Conservation (phyloP, 2,888 invertebrate species). For the Anagyrus pseudococci region DNA sequence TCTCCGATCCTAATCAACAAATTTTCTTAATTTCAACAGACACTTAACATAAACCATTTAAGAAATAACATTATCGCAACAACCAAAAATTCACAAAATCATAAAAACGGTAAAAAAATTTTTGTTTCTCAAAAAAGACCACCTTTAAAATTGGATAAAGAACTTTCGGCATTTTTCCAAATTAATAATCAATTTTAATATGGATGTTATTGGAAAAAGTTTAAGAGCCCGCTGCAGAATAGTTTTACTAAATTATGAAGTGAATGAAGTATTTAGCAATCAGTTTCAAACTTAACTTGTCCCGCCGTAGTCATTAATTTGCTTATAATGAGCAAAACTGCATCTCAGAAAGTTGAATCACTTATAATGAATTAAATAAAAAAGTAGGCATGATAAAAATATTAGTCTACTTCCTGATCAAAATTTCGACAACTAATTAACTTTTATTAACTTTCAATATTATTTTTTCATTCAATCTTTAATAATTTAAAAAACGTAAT, state of each 20-base stretch:
- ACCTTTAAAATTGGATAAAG: not conserved
- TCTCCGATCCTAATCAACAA: not conserved
- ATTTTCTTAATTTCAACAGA: not conserved
- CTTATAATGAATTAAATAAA: too few relatives aligned
- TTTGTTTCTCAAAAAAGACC: not conserved
- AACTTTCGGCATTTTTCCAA: not conserved
- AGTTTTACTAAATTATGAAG: not conserved
- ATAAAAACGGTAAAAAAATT: not conserved
- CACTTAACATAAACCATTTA: not conserved
- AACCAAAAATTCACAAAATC: not conserved
- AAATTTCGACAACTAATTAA: not conserved
- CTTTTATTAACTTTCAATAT: not conserved
- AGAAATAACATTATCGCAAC: too few relatives aligned
- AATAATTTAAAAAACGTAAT: not conserved
- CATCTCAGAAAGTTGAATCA: slow-evolving; percentile 1
- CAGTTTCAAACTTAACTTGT: not conserved
- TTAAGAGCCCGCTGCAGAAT: not conserved
- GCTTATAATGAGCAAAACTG: slow-evolving; percentile 22
- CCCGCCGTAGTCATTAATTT: slow-evolving; percentile 12
- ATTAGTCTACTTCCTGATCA: not conserved
- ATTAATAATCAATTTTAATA: slow-evolving; percentile 11
- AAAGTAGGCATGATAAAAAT: not conserved
- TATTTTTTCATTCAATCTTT: not conserved
- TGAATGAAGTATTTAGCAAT: slow-evolving; percentile 6
- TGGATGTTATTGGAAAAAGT: slow-evolving; percentile 1